These are phyloP conservation scores for Ericerus pela DNA, from an alignment of 1,140 invertebrate genomes.

Conservation along the genomic window DNA sequence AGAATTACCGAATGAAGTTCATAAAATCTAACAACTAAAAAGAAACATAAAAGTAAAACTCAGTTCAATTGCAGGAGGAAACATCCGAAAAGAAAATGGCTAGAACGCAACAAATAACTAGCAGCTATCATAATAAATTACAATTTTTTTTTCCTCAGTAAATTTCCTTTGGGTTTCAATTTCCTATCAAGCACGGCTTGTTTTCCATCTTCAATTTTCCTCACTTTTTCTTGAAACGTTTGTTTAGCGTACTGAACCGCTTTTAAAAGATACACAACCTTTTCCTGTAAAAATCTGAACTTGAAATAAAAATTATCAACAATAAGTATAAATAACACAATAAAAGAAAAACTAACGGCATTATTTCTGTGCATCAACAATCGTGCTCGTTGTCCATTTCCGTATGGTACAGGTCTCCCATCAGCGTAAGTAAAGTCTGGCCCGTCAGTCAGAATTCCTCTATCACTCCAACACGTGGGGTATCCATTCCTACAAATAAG, in stretches of 20 bases:
- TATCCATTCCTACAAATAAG: slow-evolving; percentile 6
- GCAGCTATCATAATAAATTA: too few relatives aligned
- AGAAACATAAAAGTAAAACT: too few relatives aligned
- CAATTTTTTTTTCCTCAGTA: too few relatives aligned
- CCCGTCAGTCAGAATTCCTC: slow-evolving; percentile 17
- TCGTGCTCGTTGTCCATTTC: slow-evolving; percentile 15
- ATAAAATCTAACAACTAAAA: too few relatives aligned
- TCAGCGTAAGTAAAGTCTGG: slow-evolving; percentile 21
- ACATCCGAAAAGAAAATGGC: too few relatives aligned
- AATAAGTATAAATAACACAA: neutral
- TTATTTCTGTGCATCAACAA: slow-evolving; percentile 19
- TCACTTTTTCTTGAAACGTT: slow-evolving; percentile 13
- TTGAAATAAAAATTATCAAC: neutral
- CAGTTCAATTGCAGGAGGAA: too few relatives aligned
- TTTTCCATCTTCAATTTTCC: too few relatives aligned
- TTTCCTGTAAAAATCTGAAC: slow-evolving; percentile 16
- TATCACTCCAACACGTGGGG: slow-evolving; percentile 8
- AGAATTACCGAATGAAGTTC: too few relatives aligned
- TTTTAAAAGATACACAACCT: slow-evolving; percentile 13
- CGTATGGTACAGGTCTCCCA: slow-evolving; percentile 22
- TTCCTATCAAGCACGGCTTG: too few relatives aligned
- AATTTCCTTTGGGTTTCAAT: too few relatives aligned
- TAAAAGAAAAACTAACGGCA: slow-evolving; percentile 17
- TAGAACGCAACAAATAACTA: too few relatives aligned
- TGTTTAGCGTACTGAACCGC: slow-evolving; percentile 15